These are phyloP conservation scores for Melanostigma gelatinosum DNA, from an alignment of 2,113 vertebrate genomes.

Conservation along the genomic window DNA sequence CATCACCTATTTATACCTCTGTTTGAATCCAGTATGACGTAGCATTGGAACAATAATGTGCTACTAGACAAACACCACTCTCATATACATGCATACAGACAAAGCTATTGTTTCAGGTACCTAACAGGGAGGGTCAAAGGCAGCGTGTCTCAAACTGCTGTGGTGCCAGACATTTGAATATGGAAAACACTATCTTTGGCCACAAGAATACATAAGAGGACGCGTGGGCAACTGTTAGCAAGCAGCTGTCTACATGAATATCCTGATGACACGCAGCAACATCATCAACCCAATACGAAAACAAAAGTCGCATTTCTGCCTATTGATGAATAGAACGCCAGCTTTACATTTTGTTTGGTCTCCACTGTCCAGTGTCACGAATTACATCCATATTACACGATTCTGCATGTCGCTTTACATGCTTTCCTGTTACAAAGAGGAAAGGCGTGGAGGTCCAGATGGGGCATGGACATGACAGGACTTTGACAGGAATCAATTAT, in stretches of 20 bases:
- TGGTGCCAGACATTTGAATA: neutral
- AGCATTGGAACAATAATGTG: neutral
- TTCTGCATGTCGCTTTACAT: neutral
- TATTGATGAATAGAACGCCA: neutral
- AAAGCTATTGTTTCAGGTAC: conserved; percentile 10
- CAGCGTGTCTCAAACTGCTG: neutral
- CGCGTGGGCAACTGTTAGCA: neutral
- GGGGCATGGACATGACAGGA: neutral
- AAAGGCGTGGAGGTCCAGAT: neutral
- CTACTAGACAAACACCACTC: neutral
- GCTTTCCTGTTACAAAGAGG: neutral
- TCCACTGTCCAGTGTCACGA: neutral
- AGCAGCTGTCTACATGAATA: neutral
- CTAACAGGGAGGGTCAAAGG: conserved; percentile 23
- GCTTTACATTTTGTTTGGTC: neutral
- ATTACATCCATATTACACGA: neutral
- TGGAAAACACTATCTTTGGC: neutral
- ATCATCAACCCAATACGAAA: neutral
- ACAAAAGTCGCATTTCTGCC: neutral
- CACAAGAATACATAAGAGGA: neutral
- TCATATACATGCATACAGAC: neutral
- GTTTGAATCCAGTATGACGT: neutral
- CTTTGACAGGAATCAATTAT: neutral
- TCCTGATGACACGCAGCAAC: neutral
- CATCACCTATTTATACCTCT: neutral